phyloP scores from a whole-genome alignment of 2,888 invertebrate species.

The Drosophila picticornis region DNA sequence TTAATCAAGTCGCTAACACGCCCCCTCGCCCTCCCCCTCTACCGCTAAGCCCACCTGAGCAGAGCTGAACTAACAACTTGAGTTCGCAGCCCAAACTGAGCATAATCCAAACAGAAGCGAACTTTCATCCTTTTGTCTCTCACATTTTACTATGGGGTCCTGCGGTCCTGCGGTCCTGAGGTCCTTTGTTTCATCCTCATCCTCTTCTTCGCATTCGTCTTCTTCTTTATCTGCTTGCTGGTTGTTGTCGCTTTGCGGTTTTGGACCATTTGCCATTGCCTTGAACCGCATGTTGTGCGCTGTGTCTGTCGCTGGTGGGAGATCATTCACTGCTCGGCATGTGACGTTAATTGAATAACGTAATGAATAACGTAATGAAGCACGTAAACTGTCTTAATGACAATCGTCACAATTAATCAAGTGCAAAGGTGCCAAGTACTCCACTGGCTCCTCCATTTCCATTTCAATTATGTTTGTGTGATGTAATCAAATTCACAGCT shows the following conservation, averaged over 20 bases:
- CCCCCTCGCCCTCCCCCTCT: background rate
- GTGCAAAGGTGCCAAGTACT: constrained; percentile 22
- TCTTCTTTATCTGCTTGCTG: constrained; percentile 1
- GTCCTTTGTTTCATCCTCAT: constrained; percentile 1
- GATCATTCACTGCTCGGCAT: constrained; percentile 39
- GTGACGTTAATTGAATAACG: constrained; percentile 63
- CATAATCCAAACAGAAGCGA: constrained; percentile 39
- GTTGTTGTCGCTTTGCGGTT: constrained; percentile 39
- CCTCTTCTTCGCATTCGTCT: background rate
- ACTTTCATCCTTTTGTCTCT: constrained; percentile 51
- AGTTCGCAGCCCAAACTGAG: constrained; percentile 4
- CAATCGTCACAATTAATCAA: constrained; percentile 53
- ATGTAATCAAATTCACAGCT: constrained; percentile 11
- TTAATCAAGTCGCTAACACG: constrained; percentile 64
- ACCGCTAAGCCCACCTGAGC: constrained; percentile 3
- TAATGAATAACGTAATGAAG: constrained; percentile 55
- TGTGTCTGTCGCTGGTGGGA: background rate
- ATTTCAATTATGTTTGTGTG: constrained; percentile 22
- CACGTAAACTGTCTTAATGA: constrained; percentile 56
- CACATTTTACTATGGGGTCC: constrained; percentile 16
- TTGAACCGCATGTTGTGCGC: background rate
- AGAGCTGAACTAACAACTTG: constrained; percentile 13
- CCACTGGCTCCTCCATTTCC: background rate
- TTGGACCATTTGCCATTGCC: constrained; percentile 39
- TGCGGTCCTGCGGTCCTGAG: background rate